Base-by-base conservation (phyloP, 2,797 vertebrate species). In the Scolopax rusticola region DNA sequence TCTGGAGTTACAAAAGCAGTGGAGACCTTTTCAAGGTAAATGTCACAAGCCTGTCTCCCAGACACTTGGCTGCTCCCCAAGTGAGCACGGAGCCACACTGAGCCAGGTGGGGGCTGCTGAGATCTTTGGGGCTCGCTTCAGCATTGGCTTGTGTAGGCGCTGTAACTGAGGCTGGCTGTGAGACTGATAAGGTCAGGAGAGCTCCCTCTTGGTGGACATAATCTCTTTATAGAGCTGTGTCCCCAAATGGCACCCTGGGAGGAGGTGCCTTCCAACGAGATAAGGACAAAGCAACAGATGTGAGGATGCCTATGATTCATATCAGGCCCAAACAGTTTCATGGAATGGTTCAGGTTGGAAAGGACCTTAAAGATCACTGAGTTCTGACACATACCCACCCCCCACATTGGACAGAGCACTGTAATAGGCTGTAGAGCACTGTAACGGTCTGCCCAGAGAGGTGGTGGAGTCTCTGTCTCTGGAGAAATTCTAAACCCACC, bases 1-100 rank as follows among this genome's bases (percentile, higher is more conserved):
- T 57, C 48, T 9, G 48, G 56, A 89, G 21, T 21, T 68, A 41
- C 8, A 75, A 56, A 93, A 87, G n/a, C 51, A 74, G 90, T 28
- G 4, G 27, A 89, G 83, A 89, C 33, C 32, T 95, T 95, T 88
- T 60, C 41, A 91, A 91, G 51, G 32, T 50, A 93, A 93, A 82
- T 50, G 33, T 57, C 85, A 93, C 53, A 84, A 67, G 45, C 6
- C 45, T 16, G 13, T 60, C 40, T 67, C 41, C 18, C 47, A 57
- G 65, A 59, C 48, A 67, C 32, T 38, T 5, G 11, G 45, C 12
- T 48, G 51, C 30, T 81, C 43, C 53, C 43, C 11, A 11, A 5
- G 24, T 25, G 38, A 48, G 64, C 65, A 78, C 3, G 0, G 50
- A 54, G 50, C 50, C 0, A 0, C n/a, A 43, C 10, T 0, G 7